A percentile compares a stretch with the other conserved stretches of the same genome.
Evolutionary conservation across 2,888 invertebrate genomes (phyloP).

Genomic region (Tromatobia lineatoria): DNA sequence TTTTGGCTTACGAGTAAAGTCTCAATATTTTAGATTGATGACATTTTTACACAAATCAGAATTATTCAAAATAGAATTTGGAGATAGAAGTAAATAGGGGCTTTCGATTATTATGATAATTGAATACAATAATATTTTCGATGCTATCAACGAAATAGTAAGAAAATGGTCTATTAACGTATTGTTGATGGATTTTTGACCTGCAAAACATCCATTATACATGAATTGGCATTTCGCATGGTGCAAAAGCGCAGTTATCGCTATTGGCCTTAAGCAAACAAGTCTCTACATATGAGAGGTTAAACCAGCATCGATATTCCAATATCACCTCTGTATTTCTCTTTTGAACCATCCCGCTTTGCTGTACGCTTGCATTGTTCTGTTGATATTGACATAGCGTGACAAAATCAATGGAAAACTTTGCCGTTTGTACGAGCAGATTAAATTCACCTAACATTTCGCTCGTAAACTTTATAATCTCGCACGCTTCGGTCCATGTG

Average conservation of each 20-base stretch:
- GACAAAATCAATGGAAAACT: slow-evolving; percentile 14
- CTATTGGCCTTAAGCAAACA: background rate
- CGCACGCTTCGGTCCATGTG: background rate
- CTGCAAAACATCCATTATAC: background rate
- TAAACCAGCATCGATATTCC: slow-evolving; percentile 10
- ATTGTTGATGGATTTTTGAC: background rate
- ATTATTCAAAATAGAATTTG: no score
- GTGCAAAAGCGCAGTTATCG: slow-evolving; percentile 2
- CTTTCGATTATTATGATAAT: background rate
- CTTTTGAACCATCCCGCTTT: background rate
- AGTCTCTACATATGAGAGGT: slow-evolving; percentile 3
- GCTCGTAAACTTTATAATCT: background rate
- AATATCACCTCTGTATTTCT: background rate
- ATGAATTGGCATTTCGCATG: background rate
- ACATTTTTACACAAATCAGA: no score
- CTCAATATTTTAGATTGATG: no score
- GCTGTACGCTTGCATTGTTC: slow-evolving; percentile 1
- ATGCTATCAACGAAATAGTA: background rate
- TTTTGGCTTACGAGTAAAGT: no score
- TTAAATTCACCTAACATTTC: background rate
- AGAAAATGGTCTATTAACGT: background rate
- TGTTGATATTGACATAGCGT: slow-evolving; percentile 4
- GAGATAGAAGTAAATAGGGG: no score
- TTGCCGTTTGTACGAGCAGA: background rate
- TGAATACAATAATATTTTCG: background rate